phyloP scores from a whole-genome alignment of 1,140 invertebrate species.

The Scaptomyza hsui region DNA sequence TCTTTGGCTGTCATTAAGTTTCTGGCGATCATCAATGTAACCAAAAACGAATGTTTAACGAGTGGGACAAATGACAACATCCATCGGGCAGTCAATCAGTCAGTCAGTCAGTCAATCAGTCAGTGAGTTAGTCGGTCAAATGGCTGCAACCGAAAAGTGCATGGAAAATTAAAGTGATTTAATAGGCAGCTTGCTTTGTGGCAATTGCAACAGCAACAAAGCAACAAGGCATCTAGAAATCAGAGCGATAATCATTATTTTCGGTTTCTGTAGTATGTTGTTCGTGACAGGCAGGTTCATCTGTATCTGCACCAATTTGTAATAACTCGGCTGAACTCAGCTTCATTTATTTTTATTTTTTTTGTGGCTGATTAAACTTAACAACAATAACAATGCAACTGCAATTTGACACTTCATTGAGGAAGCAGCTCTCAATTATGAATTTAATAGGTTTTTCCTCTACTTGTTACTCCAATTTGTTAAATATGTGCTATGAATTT shows the following conservation, averaged over 20 bases:
- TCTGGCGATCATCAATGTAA: slow-evolving; percentile 23
- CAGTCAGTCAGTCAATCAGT: neutral
- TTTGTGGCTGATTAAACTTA: slow-evolving; percentile 16
- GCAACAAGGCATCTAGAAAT: slow-evolving; percentile 5
- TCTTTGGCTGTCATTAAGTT: slow-evolving; percentile 36
- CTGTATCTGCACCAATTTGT: neutral
- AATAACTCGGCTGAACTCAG: neutral
- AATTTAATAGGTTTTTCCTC: neutral
- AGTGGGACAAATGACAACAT: slow-evolving; percentile 42
- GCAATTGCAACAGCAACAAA: slow-evolving; percentile 35
- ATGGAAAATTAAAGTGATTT: slow-evolving; percentile 46
- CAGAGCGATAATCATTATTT: slow-evolving; percentile 19
- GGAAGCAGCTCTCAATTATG: slow-evolving; percentile 34
- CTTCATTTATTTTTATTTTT: neutral
- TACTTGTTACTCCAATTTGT: neutral
- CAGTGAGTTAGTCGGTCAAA: slow-evolving; percentile 13
- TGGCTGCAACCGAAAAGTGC: slow-evolving; percentile 37
- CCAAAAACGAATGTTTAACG: slow-evolving; percentile 38
- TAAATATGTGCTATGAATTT: slow-evolving; percentile 16
- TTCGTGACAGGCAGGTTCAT: neutral
- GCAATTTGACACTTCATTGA: slow-evolving; percentile 36
- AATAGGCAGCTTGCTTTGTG: slow-evolving; percentile 27
- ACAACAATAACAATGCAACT: slow-evolving; percentile 22
- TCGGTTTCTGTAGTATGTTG: neutral
- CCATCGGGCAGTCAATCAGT: neutral